Evolutionary conservation across 2,113 vertebrate genomes (phyloP).

Genomic region (Myrmecobius fasciatus): DNA sequence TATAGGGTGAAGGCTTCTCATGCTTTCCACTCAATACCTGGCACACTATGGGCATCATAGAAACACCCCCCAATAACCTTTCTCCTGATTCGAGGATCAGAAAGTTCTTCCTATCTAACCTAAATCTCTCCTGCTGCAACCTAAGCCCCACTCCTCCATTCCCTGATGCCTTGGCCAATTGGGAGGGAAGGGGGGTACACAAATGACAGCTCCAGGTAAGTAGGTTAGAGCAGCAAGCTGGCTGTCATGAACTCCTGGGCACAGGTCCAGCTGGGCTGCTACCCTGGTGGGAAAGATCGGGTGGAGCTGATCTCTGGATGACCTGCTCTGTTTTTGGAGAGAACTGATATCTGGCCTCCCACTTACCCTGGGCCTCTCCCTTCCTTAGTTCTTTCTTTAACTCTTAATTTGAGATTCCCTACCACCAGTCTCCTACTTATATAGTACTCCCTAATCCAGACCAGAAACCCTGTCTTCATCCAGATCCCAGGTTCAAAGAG

Average conservation of each 20-base stretch:
- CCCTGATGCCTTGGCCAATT: not conserved
- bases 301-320: not conserved
- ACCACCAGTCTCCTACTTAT: not conserved
- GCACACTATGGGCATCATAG: not conserved
- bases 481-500: not conserved
- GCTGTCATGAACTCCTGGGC: not conserved
- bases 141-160: conserved; percentile 16
- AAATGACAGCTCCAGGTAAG: not conserved
- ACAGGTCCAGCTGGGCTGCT: not conserved
- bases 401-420: not conserved
- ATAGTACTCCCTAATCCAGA: not conserved
- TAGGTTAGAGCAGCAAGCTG: not conserved
- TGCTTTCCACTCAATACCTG: not conserved
- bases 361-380: not conserved
- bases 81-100: not conserved
- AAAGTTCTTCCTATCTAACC: conserved; percentile 43
- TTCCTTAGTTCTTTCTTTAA: not conserved
- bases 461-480: not conserved
- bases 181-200: not conserved
- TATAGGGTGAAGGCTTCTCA: not conserved
- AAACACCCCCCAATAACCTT: not conserved
- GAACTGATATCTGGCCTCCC: not conserved
- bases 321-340: not conserved
- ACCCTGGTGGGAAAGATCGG: not conserved
- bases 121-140: conserved; percentile 53